Base-by-base conservation (phyloP, 2,888 invertebrate species). In the Ormia ochracea region DNA sequence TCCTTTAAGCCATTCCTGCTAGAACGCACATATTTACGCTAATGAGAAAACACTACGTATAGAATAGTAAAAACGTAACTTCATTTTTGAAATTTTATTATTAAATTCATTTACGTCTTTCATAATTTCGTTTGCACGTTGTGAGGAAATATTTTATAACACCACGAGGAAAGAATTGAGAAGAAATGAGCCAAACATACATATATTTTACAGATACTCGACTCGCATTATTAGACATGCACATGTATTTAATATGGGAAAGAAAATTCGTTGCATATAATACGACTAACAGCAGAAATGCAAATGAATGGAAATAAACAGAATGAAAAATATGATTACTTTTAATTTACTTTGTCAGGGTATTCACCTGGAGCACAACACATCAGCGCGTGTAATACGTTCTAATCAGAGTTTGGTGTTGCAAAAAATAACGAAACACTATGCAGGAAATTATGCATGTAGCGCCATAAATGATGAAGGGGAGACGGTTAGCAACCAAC, bases 371-470 rank as follows among this genome's bases (percentile, higher is more conserved):
- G 94, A 94, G 84, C 96, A 96, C 91, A 96, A 97, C 90, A 94
- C 95, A 85, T 94, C 95, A 54, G 95, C 96, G 68, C 93, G 96
- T 82, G 94, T 97, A 85, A 96, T 97, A 88, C 94, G 96, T 89
- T 96, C 96, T 90, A 96, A 96, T 92, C 96, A 97, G 91, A 96
- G 96, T 88, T 92, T 97, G 83, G 97, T 97, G 81, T 92, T 97
- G 87, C 97, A 97, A 90, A 95, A 94, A 90, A 96, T 97, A 85
- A 96, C 95, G 79, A 92, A 95, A 82, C 93, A 94, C 89, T 95
- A 94, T 89, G 95, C 96, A 82, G 97, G 97, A 82, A 93, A 93
- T 84, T 97, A 97, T 91, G 94, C 95, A 83, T 97, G 97, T 91
- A 94, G 95, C 81, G 96, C 96, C 80, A 94, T 95, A 86, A 97